A percentile compares a stretch with the other conserved stretches of the same genome.
These are phyloP conservation scores for Cylloceria caligata DNA, from an alignment of 2,888 invertebrate genomes.

Conservation along the genomic window DNA sequence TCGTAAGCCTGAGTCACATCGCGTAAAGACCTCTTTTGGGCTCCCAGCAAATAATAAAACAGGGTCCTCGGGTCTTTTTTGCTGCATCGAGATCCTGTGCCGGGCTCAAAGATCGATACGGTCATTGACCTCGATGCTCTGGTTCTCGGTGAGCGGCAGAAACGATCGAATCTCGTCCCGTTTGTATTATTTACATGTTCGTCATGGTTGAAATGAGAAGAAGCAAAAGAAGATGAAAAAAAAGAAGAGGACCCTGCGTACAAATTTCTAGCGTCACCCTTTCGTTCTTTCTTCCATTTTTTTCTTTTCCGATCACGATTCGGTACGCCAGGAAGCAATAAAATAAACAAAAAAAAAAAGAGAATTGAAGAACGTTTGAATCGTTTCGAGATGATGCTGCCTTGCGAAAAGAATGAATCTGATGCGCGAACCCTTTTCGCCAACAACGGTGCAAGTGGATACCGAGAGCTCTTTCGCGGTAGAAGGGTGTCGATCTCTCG, in stretches of 20 bases:
- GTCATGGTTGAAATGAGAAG: slow-evolving; percentile 69
- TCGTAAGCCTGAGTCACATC: neutral
- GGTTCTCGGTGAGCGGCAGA: slow-evolving; percentile 41
- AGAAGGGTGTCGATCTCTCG: slow-evolving; percentile 60
- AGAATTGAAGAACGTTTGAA: slow-evolving; percentile 56
- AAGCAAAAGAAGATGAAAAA: slow-evolving; percentile 18
- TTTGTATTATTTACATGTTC: slow-evolving; percentile 78
- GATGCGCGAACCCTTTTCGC: slow-evolving; percentile 65
- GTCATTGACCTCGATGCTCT: slow-evolving; percentile 46
- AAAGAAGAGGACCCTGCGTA: slow-evolving; percentile 28
- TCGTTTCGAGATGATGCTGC: slow-evolving; percentile 47
- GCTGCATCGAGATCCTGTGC: neutral
- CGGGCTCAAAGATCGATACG: slow-evolving; percentile 43
- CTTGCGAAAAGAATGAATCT: slow-evolving; percentile 62
- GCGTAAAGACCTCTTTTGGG: neutral
- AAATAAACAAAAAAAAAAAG: slow-evolving; percentile 10
- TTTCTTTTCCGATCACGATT: slow-evolving; percentile 53
- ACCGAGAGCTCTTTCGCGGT: slow-evolving; percentile 58
- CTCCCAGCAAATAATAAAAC: slow-evolving; percentile 3
- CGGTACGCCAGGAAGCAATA: slow-evolving; percentile 50
- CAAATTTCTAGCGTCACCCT: slow-evolving; percentile 49
- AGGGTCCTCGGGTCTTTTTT: slow-evolving; percentile 12
- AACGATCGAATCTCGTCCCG: slow-evolving; percentile 64
- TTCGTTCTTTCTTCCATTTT: slow-evolving; percentile 34
- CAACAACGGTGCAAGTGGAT: slow-evolving; percentile 55